Conservation (phyloP, 2,113 vertebrate species). For the Urocynchramus pylzowi region DNA sequence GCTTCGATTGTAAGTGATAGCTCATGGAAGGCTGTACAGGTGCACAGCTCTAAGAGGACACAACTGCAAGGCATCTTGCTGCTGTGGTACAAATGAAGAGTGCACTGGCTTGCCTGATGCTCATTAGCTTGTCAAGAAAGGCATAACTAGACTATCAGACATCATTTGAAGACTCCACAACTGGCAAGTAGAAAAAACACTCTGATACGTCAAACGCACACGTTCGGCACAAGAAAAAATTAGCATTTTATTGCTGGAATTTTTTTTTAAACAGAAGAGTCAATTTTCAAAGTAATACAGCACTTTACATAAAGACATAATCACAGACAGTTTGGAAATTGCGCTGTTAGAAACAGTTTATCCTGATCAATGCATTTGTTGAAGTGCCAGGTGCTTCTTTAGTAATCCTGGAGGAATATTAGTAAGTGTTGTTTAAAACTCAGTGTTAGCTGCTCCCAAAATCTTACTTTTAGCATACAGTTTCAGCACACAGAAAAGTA, state of each 20-base stretch:
- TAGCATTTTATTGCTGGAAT: not conserved
- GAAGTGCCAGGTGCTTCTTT: constrained; percentile 38
- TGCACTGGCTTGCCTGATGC: not conserved
- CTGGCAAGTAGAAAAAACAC: not conserved
- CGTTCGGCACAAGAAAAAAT: not conserved
- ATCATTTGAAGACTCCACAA: not conserved
- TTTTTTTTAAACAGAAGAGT: not conserved
- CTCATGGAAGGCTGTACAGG: not conserved
- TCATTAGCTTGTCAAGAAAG: not conserved
- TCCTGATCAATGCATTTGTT: constrained; percentile 7
- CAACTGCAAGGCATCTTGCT: not conserved
- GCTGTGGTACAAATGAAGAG: not conserved
- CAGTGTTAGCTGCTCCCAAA: not conserved
- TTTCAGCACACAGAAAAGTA: not conserved
- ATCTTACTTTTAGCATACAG: not conserved
- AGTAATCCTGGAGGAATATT: not conserved
- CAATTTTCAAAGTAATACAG: not conserved
- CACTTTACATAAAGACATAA: not conserved
- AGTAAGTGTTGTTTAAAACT: not conserved
- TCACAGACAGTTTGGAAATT: not conserved
- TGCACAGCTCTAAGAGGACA: not conserved
- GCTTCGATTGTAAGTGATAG: not conserved
- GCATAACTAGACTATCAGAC: not conserved
- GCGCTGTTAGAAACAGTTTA: not conserved
- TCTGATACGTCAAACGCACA: not conserved